Evolutionary conservation across 2,113 vertebrate genomes (phyloP), one percentile per base, ranked within the genome.

Genomic region (Silurus meridionalis): DNA sequence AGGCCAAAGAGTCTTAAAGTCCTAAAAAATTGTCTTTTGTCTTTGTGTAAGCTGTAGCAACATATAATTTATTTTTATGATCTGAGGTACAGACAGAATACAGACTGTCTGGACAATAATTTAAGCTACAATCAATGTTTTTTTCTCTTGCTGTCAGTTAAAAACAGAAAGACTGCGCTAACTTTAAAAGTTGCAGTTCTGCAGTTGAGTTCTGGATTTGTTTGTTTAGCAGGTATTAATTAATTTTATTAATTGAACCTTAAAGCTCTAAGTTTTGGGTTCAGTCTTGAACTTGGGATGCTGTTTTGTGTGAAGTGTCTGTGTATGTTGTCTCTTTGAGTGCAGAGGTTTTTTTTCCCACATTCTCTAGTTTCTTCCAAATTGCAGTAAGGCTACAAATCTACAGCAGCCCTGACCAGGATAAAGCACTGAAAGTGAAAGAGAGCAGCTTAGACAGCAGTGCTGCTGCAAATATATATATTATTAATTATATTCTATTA

Each of bases 51-150:
- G 69, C 37, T 17, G 15, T 11, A 79, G 46, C 69, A 72, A 21
- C 25, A 37, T 58, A 8, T 79, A 79, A 58, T 17, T 58, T 58
- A 58, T 25, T 58, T 79, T n/a, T 61, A 80, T 80, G 78, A 80
- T 80, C 78, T 80, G 57, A 60, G 57, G 28, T 9, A 61, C 60
- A 58, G 53, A 58, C 37, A 37, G 37, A 53, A 57, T 58, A 61
- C 19, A 80, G 25, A 80, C 55, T 25, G 53, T 58, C 15, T 21
- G 28, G 25, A 80, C 23, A 80, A 17, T 71, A 6, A 71, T 19
- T 46, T 71, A 71, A 7, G 46, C 15, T 48, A 66, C 37, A 48
- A 19, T 46, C 67, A 46, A 71, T 71, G 67, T 48, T 72, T 72
- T 25, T 69, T 25, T 69, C 25, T 37, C 10, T 69, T 19, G 6